phyloP scores from a whole-genome alignment of 2,113 vertebrate species.

The Neogale vison region DNA sequence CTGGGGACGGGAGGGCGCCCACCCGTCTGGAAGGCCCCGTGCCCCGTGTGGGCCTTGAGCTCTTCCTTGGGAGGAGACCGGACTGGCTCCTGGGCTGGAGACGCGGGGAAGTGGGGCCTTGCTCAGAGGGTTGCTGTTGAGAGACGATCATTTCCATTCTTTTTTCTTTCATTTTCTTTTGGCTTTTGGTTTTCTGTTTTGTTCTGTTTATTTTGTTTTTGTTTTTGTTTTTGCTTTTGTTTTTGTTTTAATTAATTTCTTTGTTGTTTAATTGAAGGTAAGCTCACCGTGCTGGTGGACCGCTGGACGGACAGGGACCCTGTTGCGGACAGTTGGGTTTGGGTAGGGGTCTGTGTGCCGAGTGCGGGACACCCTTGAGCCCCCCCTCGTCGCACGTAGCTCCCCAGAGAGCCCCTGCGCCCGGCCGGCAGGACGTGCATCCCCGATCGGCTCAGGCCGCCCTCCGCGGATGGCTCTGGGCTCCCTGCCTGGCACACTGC shows the following conservation, averaged over 20 bases:
- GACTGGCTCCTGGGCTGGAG: not conserved
- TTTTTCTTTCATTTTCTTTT: not conserved
- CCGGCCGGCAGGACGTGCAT: not conserved
- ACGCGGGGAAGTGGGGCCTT: not conserved
- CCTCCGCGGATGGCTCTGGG: not conserved
- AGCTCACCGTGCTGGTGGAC: not conserved
- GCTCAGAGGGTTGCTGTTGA: not conserved
- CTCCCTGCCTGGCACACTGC: not conserved
- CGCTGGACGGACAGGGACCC: not conserved
- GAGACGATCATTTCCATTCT: not conserved
- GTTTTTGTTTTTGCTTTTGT: not conserved
- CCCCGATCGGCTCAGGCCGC: not conserved
- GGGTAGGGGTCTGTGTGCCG: not conserved
- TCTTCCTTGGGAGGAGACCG: not conserved
- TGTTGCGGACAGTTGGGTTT: not conserved
- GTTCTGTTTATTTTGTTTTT: not conserved
- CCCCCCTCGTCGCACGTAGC: not conserved
- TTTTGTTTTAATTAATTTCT: not conserved
- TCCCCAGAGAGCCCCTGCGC: not conserved
- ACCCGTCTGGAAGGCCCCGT: not conserved
- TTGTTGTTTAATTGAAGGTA: constrained; percentile 60
- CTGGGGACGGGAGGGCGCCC: not conserved
- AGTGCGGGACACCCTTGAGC: accelerated
- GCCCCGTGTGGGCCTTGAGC: accelerated
- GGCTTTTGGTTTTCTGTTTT: not conserved